Percentiles rank a stretch among this genome's conserved stretches.
These are phyloP conservation scores for Chymomyza costata DNA, from an alignment of 1,140 invertebrate species.

Conservation along the genomic window DNA sequence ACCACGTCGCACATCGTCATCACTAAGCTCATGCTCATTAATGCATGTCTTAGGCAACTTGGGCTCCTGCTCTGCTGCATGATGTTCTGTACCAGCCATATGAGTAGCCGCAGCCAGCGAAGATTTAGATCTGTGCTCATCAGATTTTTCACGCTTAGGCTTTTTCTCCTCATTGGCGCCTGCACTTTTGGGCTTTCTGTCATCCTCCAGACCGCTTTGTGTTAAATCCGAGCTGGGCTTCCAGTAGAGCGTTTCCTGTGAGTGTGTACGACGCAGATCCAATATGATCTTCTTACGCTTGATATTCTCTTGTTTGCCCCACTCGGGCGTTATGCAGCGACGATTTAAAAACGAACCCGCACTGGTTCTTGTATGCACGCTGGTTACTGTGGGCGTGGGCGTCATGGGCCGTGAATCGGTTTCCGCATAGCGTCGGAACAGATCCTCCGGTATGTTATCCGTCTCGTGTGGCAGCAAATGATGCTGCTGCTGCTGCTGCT, in stretches of 20 bases:
- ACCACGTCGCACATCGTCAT: slow-evolving; percentile 60
- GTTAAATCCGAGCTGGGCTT: slow-evolving; percentile 73
- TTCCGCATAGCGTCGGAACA: slow-evolving; percentile 83
- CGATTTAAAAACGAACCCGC: slow-evolving; percentile 66
- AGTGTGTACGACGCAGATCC: slow-evolving; percentile 64
- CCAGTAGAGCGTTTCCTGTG: slow-evolving; percentile 73
- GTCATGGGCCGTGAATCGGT: slow-evolving; percentile 86
- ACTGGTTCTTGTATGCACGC: slow-evolving; percentile 76
- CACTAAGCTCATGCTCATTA: slow-evolving; percentile 59
- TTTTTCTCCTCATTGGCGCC: slow-evolving; percentile 64
- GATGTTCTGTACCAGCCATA: slow-evolving; percentile 21
- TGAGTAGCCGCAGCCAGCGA: slow-evolving; percentile 43
- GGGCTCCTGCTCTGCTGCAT: slow-evolving; percentile 16
- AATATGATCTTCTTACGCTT: slow-evolving; percentile 72
- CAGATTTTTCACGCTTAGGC: slow-evolving; percentile 41
- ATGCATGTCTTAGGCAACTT: slow-evolving; percentile 59
- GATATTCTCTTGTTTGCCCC: slow-evolving; percentile 69
- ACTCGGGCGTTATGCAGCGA: slow-evolving; percentile 77
- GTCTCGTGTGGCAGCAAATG: slow-evolving; percentile 32
- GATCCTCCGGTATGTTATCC: slow-evolving; percentile 78
- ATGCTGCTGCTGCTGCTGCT: slow-evolving; percentile 31
- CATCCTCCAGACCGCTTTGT: slow-evolving; percentile 51
- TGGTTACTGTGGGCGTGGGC: slow-evolving; percentile 83
- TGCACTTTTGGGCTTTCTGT: slow-evolving; percentile 61
- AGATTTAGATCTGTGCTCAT: slow-evolving; percentile 62